Conservation (phyloP, 2,113 vertebrate species). For the Marcusenius ussheri region DNA sequence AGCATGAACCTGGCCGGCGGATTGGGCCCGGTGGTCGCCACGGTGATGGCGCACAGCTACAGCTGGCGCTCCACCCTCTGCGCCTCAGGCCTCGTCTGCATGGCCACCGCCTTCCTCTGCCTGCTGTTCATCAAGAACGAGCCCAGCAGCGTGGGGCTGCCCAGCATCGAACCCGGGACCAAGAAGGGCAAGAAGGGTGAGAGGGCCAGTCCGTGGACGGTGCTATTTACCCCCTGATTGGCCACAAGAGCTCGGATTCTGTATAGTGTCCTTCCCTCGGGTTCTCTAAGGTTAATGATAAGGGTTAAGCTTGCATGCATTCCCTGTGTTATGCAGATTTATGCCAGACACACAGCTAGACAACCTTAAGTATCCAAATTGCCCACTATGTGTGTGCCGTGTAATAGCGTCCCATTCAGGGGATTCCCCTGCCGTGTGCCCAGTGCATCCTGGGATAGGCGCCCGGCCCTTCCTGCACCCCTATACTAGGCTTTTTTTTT, state of each 20-base stretch:
- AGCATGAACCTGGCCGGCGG: constrained; percentile 97
- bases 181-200: constrained; percentile 75
- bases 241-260: background rate
- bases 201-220: constrained; percentile 35
- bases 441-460: too few relatives aligned
- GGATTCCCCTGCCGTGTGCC: background rate
- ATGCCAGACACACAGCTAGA: background rate
- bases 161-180: constrained; percentile 63
- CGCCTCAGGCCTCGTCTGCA: constrained; percentile 73
- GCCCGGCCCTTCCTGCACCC: too few relatives aligned
- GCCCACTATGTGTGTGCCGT: background rate
- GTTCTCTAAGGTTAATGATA: background rate
- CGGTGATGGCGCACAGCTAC: constrained; percentile 75
- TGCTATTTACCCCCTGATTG: background rate
- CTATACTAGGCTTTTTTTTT: too few relatives aligned
- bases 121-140: constrained; percentile 81
- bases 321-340: background rate
- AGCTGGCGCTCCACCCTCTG: constrained; percentile 82
- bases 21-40: constrained; percentile 81
- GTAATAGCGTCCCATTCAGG: background rate
- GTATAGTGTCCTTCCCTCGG: background rate
- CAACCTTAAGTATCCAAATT: background rate
- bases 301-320: background rate
- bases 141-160: constrained; percentile 82
- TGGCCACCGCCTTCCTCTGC: constrained; percentile 72